These are phyloP conservation scores for Rhineura floridana DNA, from an alignment of 2,113 vertebrate species.

Conservation along the genomic window DNA sequence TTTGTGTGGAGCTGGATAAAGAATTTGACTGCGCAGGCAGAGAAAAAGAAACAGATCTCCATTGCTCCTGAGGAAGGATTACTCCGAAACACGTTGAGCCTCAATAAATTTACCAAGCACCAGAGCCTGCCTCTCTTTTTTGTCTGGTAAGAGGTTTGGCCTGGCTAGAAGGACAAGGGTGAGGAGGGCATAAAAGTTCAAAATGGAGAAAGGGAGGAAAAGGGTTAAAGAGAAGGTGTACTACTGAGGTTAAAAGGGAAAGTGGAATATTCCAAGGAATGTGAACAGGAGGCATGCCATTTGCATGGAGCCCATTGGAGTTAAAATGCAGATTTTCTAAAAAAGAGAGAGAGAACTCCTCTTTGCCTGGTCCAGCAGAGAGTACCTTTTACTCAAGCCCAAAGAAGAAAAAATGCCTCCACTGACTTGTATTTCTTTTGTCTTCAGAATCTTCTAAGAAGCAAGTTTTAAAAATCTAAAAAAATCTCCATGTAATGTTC, in stretches of 20 bases:
- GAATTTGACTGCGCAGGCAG: too few relatives aligned
- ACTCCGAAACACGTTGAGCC: too few relatives aligned
- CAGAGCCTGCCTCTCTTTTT: too few relatives aligned
- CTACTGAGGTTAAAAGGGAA: conserved; percentile 48
- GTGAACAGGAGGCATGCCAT: conserved; percentile 60
- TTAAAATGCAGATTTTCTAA: conserved; percentile 57
- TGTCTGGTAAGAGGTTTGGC: conserved; percentile 40
- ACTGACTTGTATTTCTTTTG: conserved; percentile 31
- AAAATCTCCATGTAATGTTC: neutral
- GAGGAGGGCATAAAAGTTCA: conserved; percentile 38
- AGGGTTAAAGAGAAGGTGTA: conserved; percentile 52
- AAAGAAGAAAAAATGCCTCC: conserved; percentile 38
- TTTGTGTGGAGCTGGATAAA: too few relatives aligned
- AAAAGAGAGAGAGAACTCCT: conserved; percentile 38
- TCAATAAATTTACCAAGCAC: too few relatives aligned
- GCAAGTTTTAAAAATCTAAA: conserved; percentile 4
- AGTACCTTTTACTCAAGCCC: conserved; percentile 22
- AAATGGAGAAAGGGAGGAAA: conserved; percentile 47
- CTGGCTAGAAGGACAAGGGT: conserved; percentile 47
- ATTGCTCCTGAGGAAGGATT: too few relatives aligned
- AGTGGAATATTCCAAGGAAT: conserved; percentile 62
- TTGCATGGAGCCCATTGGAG: conserved; percentile 58
- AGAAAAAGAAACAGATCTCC: too few relatives aligned
- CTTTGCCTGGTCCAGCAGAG: conserved; percentile 42
- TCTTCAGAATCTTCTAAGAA: conserved; percentile 2